Percentiles rank a stretch among this genome's conserved stretches.
Evolutionary conservation across 2,113 vertebrate genomes (phyloP).

Genomic region (Calidris pugnax): DNA sequence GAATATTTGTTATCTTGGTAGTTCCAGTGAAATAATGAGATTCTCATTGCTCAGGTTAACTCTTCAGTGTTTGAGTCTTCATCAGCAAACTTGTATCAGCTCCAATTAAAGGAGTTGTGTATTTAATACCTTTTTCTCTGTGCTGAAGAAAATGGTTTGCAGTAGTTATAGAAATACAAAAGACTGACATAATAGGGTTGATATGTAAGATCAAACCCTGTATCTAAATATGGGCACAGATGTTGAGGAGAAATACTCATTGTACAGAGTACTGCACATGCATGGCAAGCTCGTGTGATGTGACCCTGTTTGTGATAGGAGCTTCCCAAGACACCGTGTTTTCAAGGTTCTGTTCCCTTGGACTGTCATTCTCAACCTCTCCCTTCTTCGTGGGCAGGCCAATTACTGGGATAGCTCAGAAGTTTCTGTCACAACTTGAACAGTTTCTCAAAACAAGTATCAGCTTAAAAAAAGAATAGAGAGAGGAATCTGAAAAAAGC

Average conservation of each 20-base stretch:
- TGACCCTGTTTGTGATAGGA: neutral
- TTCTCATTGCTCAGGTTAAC: neutral
- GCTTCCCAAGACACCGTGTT: neutral
- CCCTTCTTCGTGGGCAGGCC: neutral
- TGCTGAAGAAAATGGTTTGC: neutral
- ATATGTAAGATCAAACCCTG: neutral
- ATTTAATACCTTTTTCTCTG: neutral
- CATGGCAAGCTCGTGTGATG: rapidly evolving
- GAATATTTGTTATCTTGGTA: neutral
- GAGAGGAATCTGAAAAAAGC: neutral
- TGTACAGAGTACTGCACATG: neutral
- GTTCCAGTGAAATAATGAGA: neutral
- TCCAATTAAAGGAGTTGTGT: neutral
- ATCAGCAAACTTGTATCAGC: neutral
- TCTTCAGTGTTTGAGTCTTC: neutral
- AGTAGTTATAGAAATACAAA: neutral
- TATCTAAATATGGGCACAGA: neutral
- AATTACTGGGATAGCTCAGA: conserved; percentile 42
- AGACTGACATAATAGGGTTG: neutral
- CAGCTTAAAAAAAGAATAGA: conserved; percentile 40
- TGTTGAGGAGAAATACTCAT: neutral
- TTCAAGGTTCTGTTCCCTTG: conserved; percentile 1
- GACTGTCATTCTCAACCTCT: conserved; percentile 22
- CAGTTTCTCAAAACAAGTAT: conserved; percentile 49
- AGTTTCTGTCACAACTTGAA: conserved; percentile 49